Evolutionary conservation across 1,140 invertebrate genomes (phyloP), one percentile per base, ranked within the genome.

Genomic region (Maconellicoccus hirsutus): DNA sequence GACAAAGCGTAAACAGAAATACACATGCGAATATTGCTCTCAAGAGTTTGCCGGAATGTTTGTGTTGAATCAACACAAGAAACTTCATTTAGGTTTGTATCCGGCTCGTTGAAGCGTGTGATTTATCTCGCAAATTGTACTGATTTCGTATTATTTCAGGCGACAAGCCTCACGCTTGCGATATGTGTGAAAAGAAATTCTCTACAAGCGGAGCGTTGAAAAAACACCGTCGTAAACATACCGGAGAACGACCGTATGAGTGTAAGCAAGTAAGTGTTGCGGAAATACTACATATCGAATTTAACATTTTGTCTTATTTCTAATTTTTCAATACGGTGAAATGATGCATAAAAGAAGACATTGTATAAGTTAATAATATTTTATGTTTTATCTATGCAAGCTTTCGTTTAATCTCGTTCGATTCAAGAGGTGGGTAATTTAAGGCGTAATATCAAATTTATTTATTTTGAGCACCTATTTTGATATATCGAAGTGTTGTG

Each of bases 161-260:
- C 8, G 86, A 89, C 75, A 82, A 81, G 75, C 86, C 86, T 6
- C 85, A 85, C 72, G 78, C 79, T 29, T 87, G 89, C 80, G 83
- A 89, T 77, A 78, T 87, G 73, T 88, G 88, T 76, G 77, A 81
- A 0, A 88, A 88, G 76, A 78, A 79, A 59, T 90, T 91, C 78
- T 84, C 86, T 6, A 87, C 87, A 1, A 82, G 83, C 74, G 84
- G 87, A 29, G 87, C 88, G 16, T 82, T 91, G 75, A 89, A 89
- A 75, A 90, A 91, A 75, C 91, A 93, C 79, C 80, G 86, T 39
- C 83, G 89, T 27, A 87, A 88, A 77, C 90, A 93, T 77, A 92
- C 90, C 1, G 90, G 90, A 72, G 89, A 92, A 78, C 86, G 87
- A 76, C 88, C 89, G 1, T 88, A 87, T 75, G 83, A 85, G 74